Evolutionary conservation across 2,888 invertebrate species (phyloP), one percentile per base, ranked within the genome.

Genomic region (Tipula lateralis): DNA sequence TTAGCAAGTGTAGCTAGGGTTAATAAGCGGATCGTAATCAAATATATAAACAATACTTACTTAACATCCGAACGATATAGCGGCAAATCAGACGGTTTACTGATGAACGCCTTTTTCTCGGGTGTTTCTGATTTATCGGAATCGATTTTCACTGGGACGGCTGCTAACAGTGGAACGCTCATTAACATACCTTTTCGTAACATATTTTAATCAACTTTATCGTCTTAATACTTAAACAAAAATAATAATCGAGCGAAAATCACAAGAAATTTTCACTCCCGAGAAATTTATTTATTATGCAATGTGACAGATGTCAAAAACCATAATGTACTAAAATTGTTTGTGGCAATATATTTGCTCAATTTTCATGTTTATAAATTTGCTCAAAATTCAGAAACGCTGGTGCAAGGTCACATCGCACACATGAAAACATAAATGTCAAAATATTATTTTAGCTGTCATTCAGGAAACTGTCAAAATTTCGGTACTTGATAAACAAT

Each of bases 71-170:
- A 0, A 12, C 83, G 83, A 83, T 90, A 90, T 29, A 90, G 85
- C 1, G 90, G 90, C 84, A 90, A 85, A 0, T 90, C 90, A 7
- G 88, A 88, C 1, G 90, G 89, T 84, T 87, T 88, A 85, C 89
- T 88, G 2, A 88, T 87, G 84, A 84, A 29, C 36, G 24, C 7
- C 24, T 80, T n/a, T 30, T 16, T 12, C 29, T 81, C 34, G 32
- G 85, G 44, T 0, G 87, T 87, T 12, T 87, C 84, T 19, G 7
- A 3, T 83, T 80, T 32, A 36, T 84, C 5, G 19, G 24, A 66
- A 9, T 83, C 44, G 39, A 85, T 81, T 36, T 86, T 86, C 83
- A 86, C 86, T 2, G 88, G 87, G 16, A 87, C 88, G 3, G 87
- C 88, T 3, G 88, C 89, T 83, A 88, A 88, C 6, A 83, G 16